Evolutionary conservation across 2,888 invertebrate genomes (phyloP), one percentile per base, ranked within the genome.

Genomic region (Tachina grossa): DNA sequence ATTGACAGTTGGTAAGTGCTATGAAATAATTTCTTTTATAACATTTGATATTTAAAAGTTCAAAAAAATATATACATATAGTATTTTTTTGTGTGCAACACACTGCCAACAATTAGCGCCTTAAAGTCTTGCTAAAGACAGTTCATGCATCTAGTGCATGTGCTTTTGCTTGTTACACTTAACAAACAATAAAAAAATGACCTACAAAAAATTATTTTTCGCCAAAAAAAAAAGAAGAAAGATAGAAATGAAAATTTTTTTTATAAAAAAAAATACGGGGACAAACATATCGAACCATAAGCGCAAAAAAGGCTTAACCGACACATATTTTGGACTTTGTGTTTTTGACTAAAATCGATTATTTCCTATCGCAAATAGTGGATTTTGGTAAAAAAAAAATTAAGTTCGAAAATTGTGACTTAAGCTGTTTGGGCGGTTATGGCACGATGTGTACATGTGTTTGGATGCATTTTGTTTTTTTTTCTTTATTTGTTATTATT

Each of bases 181-280:
- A 41, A 45, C 2, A 72, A 78, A 75, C n/a, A 53, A 31, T 53
- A 78, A 69, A 49, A 31, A 43, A 76, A 68, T 80, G 79, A 72
- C 83, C 83, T 79, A 83, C 75, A 79, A 78, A 72, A 66, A 55
- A 63, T 77, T 65, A 45, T 19, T 55, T 65, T 71, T 66, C 76
- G 79, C 59, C 66, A 78, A 84, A 63, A 55, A 59, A 66, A 55
- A 71, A 22, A 47, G 51, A 14, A 47, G 4, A 74, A 74, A 39
- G 6, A 31, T 0, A 31, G 5, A 63, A 61, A 13, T n/a, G 14
- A 22, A 61, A 59, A 43, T 2, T 59, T 41, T 43, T n/a, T 19
- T 13, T 45, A 41, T 16, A 41, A 8, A 66, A 31, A 47, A 72
- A 16, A 49, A 9, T 14, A 13, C 31, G 51, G 51, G 8, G 47